Conservation (phyloP, 2,797 vertebrate species). For the Sciurus carolinensis region DNA sequence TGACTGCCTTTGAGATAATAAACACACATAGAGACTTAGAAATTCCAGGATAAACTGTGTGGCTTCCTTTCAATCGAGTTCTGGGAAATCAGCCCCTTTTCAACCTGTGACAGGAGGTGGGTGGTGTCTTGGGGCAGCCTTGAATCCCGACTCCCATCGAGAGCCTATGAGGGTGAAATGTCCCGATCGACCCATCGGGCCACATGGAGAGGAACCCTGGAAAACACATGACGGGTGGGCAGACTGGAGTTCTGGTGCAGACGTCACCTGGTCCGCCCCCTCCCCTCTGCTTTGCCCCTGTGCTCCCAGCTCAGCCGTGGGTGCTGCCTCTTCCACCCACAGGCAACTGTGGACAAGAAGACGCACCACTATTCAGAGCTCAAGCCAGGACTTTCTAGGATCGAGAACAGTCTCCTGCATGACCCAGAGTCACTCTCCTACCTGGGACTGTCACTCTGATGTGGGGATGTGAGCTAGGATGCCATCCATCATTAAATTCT, state of each 20-base stretch:
- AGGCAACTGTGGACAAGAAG: neutral
- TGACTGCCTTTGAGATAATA: neutral
- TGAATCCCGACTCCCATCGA: neutral
- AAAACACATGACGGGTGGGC: neutral
- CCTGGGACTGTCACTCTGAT: neutral
- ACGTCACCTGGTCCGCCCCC: rapidly evolving
- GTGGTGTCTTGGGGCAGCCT: neutral
- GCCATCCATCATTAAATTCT: neutral
- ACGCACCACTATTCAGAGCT: neutral
- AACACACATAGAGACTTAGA: neutral
- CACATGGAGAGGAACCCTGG: neutral
- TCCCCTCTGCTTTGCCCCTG: neutral
- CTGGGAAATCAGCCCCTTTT: constrained; percentile 22
- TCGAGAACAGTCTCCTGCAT: neutral
- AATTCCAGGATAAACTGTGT: neutral
- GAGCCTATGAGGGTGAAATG: neutral
- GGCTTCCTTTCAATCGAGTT: neutral
- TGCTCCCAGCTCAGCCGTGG: neutral
- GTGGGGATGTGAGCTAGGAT: neutral
- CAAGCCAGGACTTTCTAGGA: neutral
- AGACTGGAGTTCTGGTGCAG: neutral
- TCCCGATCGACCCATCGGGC: neutral
- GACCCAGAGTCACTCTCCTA: neutral
- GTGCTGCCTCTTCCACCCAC: neutral
- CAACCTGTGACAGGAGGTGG: neutral